These are phyloP conservation scores for Seira sanloemensis DNA, from an alignment of 2,888 invertebrate genomes.

Conservation along the genomic window DNA sequence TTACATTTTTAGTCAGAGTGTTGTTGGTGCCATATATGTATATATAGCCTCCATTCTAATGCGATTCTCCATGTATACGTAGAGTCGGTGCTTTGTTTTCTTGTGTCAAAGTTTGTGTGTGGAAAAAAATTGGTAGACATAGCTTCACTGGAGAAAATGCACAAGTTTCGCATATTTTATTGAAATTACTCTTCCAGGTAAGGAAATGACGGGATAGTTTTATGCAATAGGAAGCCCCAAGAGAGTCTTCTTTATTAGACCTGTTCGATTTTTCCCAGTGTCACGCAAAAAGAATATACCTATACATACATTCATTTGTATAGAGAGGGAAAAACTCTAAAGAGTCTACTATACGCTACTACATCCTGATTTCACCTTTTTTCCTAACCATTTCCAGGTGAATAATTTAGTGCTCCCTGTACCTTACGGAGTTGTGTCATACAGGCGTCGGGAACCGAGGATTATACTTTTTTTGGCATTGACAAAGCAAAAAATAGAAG, in stretches of 20 bases:
- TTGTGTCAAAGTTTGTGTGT: background rate
- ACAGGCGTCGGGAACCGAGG: background rate
- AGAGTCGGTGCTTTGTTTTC: background rate
- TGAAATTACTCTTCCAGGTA: background rate
- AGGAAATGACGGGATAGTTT: background rate
- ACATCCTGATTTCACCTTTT: background rate
- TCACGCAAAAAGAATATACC: background rate
- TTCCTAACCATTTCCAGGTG: background rate
- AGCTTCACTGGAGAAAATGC: background rate
- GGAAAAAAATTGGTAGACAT: background rate
- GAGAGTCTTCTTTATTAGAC: background rate
- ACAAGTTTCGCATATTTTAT: background rate
- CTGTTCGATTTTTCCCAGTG: slow-evolving; percentile 12
- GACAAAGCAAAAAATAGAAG: background rate
- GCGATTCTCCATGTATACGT: no score
- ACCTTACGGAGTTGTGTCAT: background rate
- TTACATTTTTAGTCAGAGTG: no score
- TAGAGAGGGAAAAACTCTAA: background rate
- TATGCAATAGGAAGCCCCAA: slow-evolving; percentile 5
- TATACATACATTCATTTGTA: background rate
- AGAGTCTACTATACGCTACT: background rate
- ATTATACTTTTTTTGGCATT: background rate
- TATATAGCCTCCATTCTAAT: no score
- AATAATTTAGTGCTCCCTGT: slow-evolving; percentile 12
- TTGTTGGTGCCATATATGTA: slow-evolving; percentile 18